These are phyloP conservation scores for Sphenodon punctatus DNA, from an alignment of 2,797 vertebrate species.

Conservation along the genomic window DNA sequence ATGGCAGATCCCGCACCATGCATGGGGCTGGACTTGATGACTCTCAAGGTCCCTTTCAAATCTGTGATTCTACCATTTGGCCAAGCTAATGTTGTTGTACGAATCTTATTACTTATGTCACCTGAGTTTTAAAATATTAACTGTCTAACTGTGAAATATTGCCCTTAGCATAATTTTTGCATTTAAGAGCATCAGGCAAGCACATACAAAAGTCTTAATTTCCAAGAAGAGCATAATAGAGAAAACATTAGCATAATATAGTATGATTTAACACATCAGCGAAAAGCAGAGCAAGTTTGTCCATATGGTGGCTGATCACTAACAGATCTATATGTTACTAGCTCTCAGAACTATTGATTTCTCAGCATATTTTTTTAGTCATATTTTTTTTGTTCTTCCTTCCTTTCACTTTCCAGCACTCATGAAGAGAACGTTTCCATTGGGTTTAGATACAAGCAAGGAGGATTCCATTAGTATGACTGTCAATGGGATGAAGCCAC, in stretches of 20 bases:
- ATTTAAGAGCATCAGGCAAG: background rate
- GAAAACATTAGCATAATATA: background rate
- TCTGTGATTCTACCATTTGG: too few species aligned
- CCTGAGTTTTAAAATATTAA: background rate
- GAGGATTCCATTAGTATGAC: constrained; percentile 54
- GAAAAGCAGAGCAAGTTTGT: background rate
- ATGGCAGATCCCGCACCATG: too few species aligned
- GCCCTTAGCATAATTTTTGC: background rate
- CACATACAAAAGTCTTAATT: background rate
- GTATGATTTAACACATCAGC: background rate
- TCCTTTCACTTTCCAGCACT: constrained; percentile 71
- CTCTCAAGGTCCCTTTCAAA: too few species aligned
- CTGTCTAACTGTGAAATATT: background rate
- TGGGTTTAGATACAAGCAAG: constrained; percentile 67
- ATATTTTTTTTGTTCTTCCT: too few species aligned
- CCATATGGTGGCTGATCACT: background rate
- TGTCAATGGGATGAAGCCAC: constrained; percentile 59
- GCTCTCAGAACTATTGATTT: background rate
- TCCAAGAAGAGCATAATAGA: background rate
- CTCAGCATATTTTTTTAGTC: constrained; percentile 6
- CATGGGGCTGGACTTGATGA: too few species aligned
- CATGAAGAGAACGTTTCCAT: constrained; percentile 67
- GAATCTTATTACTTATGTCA: background rate
- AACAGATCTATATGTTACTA: background rate
- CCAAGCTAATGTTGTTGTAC: too few species aligned